A percentile compares a stretch with the other conserved stretches of the same genome.
These are phyloP conservation scores for Sander lucioperca DNA, from an alignment of 2,113 vertebrate genomes.

Conservation along the genomic window DNA sequence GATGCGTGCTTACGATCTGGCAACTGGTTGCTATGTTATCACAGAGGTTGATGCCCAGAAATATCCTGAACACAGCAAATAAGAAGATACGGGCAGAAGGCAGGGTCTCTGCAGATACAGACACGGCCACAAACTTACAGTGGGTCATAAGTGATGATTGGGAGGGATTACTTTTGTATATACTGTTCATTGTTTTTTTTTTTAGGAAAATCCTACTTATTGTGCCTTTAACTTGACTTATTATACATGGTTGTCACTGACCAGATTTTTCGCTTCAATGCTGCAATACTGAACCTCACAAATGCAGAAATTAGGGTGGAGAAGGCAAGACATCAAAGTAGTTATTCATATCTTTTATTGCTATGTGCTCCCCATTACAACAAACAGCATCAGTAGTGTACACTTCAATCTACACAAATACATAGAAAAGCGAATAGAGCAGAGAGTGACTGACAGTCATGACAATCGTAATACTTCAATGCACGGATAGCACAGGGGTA, in stretches of 20 bases:
- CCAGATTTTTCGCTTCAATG: not conserved
- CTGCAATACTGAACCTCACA: not conserved
- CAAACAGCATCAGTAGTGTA: conserved; percentile 94
- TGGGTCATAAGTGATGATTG: too few relatives aligned
- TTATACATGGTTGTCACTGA: not conserved
- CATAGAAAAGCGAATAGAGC: conserved; percentile 81
- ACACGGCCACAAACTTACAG: too few relatives aligned
- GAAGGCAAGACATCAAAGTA: conserved; percentile 10
- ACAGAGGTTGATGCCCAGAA: too few relatives aligned
- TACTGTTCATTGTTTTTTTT: too few relatives aligned
- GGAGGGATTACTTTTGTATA: too few relatives aligned
- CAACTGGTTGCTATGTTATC: too few relatives aligned
- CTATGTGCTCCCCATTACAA: conserved; percentile 92
- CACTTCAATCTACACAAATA: conserved; percentile 85
- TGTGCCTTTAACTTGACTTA: too few relatives aligned
- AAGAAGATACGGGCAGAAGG: too few relatives aligned
- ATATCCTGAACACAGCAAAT: too few relatives aligned
- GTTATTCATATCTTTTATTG: conserved; percentile 87
- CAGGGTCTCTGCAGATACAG: too few relatives aligned
- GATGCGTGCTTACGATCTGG: too few relatives aligned
- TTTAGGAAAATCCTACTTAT: too few relatives aligned
- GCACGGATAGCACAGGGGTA: conserved; percentile 49
- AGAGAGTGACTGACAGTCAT: conserved; percentile 69
- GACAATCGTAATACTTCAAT: conserved; percentile 71
- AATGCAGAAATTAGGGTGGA: not conserved